A percentile compares a stretch with the other conserved stretches of the same genome.
Evolutionary conservation across 2,888 invertebrate species (phyloP).

Genomic region (Perdita meconis): DNA sequence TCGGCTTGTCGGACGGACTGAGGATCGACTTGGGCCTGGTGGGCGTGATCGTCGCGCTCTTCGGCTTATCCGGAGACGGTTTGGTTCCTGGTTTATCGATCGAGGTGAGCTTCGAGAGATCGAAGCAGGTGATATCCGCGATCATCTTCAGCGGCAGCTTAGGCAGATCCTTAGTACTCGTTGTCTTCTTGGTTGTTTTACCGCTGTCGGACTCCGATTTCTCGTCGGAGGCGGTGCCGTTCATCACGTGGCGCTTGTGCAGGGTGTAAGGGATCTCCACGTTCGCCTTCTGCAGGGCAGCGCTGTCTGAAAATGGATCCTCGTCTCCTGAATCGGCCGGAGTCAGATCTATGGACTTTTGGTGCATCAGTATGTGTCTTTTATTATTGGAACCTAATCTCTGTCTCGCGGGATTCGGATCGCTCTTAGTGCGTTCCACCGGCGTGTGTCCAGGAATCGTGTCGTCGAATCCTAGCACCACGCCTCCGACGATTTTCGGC

Average conservation of each 20-base stretch:
- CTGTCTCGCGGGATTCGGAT: slow-evolving; percentile 92
- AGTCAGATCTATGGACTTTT: slow-evolving; percentile 93
- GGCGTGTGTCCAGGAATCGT: slow-evolving; percentile 86
- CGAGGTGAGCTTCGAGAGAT: slow-evolving; percentile 76
- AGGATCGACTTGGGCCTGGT: slow-evolving; percentile 76
- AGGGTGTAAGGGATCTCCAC: slow-evolving; percentile 92
- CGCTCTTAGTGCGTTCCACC: slow-evolving; percentile 94
- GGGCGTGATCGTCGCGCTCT: slow-evolving; percentile 75
- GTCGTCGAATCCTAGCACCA: slow-evolving; percentile 80
- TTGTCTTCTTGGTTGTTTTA: slow-evolving; percentile 67
- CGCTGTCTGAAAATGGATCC: slow-evolving; percentile 88
- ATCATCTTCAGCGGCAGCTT: slow-evolving; percentile 78
- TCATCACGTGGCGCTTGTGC: slow-evolving; percentile 94
- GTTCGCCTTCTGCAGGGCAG: slow-evolving; percentile 83
- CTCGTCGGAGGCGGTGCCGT: slow-evolving; percentile 89
- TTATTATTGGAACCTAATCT: slow-evolving; percentile 90
- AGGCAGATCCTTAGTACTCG: slow-evolving; percentile 75
- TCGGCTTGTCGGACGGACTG: slow-evolving; percentile 76
- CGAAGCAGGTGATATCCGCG: slow-evolving; percentile 77
- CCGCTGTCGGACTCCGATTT: slow-evolving; percentile 80
- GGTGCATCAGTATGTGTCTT: slow-evolving; percentile 93
- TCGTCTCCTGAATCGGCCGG: slow-evolving; percentile 94
- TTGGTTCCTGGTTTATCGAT: slow-evolving; percentile 66
- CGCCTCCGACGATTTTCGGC: slow-evolving; percentile 86
- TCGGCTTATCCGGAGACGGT: slow-evolving; percentile 84